Evolutionary conservation across 1,140 invertebrate species (phyloP).

Genomic region (Ptiloglossa arizonensis): DNA sequence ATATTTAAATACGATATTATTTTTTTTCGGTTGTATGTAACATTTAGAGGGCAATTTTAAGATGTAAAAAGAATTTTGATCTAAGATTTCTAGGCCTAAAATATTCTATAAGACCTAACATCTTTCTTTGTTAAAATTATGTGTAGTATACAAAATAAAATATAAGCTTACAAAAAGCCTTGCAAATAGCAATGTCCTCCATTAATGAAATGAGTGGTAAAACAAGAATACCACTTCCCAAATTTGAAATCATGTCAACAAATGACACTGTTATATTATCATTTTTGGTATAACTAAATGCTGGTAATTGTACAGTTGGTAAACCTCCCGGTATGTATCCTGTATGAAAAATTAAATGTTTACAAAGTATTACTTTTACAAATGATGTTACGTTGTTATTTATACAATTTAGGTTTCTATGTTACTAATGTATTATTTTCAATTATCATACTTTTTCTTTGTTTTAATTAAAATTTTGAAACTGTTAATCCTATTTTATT

Average conservation of each 20-base stretch:
- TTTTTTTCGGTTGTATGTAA: too few relatives aligned
- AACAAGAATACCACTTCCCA: constrained; percentile 90
- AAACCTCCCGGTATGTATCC: constrained; percentile 87
- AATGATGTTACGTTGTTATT: not conserved
- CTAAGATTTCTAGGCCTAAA: too few relatives aligned
- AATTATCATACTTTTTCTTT: not conserved
- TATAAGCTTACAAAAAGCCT: constrained; percentile 86
- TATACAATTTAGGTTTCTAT: not conserved
- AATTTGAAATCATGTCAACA: constrained; percentile 86
- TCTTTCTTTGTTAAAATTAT: too few relatives aligned
- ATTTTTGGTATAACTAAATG: constrained; percentile 83
- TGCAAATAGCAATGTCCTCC: constrained; percentile 92
- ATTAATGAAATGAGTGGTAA: constrained; percentile 90
- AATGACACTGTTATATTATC: constrained; percentile 84
- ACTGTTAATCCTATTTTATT: not conserved
- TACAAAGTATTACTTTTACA: not conserved
- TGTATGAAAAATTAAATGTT: constrained; percentile 58
- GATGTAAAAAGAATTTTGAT: not conserved
- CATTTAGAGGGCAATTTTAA: not conserved
- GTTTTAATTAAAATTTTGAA: not conserved
- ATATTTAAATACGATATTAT: not conserved
- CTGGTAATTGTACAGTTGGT: constrained; percentile 85
- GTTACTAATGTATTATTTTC: too few relatives aligned
- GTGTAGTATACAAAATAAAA: not conserved
- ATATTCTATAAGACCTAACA: too few relatives aligned